Conservation (phyloP, 2,113 vertebrate species). For the Mormyrus iriodes region DNA sequence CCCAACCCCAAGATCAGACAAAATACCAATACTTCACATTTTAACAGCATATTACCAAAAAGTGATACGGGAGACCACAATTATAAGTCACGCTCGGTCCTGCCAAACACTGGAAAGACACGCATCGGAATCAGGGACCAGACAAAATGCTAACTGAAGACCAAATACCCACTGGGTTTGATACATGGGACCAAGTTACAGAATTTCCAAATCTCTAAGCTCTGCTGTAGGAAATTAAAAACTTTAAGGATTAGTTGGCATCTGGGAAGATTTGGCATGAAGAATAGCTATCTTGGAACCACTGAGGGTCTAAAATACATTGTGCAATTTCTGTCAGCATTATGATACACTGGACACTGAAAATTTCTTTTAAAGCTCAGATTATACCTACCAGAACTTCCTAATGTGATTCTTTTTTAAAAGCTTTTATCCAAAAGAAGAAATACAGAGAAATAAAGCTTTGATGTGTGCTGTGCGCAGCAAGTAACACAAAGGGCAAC, state of each 20-base stretch:
- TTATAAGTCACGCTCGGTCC: neutral
- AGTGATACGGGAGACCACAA: neutral
- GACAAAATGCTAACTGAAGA: neutral
- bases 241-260: neutral
- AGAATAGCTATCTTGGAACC: neutral
- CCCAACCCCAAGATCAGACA: neutral
- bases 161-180: neutral
- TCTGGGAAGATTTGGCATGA: neutral
- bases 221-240: neutral
- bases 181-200: neutral
- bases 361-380: neutral
- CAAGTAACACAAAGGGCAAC: neutral
- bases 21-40: neutral
- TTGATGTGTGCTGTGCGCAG: neutral
- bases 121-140: neutral
- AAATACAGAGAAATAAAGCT: neutral
- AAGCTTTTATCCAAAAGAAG: neutral
- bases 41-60: neutral
- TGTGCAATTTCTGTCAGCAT: neutral
- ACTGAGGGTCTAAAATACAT: neutral
- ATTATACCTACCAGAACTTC: slow-evolving; percentile 2
- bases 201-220: neutral
- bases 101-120: neutral
- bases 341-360: neutral
- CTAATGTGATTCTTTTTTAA: neutral